phyloP scores from a whole-genome alignment of 2,888 invertebrate genomes.

The Melinopterus prodromus region DNA sequence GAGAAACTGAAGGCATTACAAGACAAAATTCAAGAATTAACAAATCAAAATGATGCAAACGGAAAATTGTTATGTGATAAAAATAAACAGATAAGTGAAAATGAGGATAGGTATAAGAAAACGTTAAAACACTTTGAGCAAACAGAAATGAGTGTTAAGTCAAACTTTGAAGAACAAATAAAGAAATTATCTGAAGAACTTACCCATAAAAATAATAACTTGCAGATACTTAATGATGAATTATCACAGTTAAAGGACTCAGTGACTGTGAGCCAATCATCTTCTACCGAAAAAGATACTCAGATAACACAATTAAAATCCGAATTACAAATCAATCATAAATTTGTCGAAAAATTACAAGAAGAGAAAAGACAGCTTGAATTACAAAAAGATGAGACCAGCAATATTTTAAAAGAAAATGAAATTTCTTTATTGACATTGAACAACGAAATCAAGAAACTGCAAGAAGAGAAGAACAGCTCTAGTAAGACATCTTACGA shows the following conservation, averaged over 20 bases:
- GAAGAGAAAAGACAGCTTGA: constrained; percentile 55
- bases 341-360: constrained; percentile 53
- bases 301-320: constrained; percentile 46
- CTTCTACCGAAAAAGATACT: constrained; percentile 49
- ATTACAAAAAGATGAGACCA: constrained; percentile 33
- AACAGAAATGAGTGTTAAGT: constrained; percentile 34
- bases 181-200: constrained; percentile 26
- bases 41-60: constrained; percentile 34
- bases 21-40: constrained; percentile 33
- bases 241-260: constrained; percentile 51
- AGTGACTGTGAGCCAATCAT: constrained; percentile 44
- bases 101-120: constrained; percentile 18
- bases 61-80: constrained; percentile 29
- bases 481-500: constrained; percentile 34
- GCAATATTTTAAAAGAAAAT: constrained; percentile 38
- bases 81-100: constrained; percentile 28
- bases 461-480: constrained; percentile 38
- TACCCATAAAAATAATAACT: constrained; percentile 44
- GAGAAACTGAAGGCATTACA: constrained; percentile 25
- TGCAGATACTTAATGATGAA: constrained; percentile 44
- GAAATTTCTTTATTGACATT: constrained; percentile 28
- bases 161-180: constrained; percentile 32
- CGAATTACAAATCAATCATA: constrained; percentile 48
- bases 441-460: constrained; percentile 41
- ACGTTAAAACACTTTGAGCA: constrained; percentile 11